Evolutionary conservation across 2,888 invertebrate species (phyloP).

Genomic region (Mellilla xanthometata): DNA sequence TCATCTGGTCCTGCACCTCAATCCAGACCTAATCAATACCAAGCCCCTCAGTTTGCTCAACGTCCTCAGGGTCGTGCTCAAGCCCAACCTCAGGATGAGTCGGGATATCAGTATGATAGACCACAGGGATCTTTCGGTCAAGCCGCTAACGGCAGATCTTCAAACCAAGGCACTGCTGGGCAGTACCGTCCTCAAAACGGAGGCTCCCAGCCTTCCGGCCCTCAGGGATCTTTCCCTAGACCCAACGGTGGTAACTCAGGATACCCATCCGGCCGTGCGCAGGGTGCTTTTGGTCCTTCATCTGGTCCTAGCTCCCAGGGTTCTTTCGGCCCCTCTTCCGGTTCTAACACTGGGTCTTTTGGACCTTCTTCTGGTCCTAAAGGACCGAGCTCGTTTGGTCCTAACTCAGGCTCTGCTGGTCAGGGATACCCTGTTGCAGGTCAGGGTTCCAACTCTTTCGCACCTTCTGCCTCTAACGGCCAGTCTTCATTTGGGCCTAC

Average conservation of each 20-base stretch:
- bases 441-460: slow-evolving; percentile 9
- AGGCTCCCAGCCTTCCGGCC: slow-evolving; percentile 13
- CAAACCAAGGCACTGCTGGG: slow-evolving; percentile 11
- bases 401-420: slow-evolving; percentile 23
- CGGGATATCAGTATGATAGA: slow-evolving; percentile 42
- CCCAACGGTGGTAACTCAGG: slow-evolving; percentile 19
- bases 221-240: slow-evolving; percentile 23
- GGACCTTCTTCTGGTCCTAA: slow-evolving; percentile 24
- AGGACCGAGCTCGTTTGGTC: slow-evolving; percentile 24
- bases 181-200: slow-evolving; percentile 24
- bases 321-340: slow-evolving; percentile 21
- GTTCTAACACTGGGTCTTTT: slow-evolving; percentile 13
- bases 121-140: slow-evolving; percentile 31
- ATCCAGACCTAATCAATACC: slow-evolving; percentile 33
- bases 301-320: slow-evolving; percentile 21
- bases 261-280: slow-evolving; percentile 20
- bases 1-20: slow-evolving; percentile 19
- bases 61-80: slow-evolving; percentile 32
- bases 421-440: slow-evolving; percentile 20
- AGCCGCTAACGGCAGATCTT: slow-evolving; percentile 1
- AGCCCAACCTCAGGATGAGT: slow-evolving; percentile 31
- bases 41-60: slow-evolving; percentile 21
- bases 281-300: slow-evolving; percentile 26
- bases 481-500: slow-evolving; percentile 16
- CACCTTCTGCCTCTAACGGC: slow-evolving; percentile 13